Conservation (phyloP, 2,113 vertebrate species). For the Gavialis gangeticus region DNA sequence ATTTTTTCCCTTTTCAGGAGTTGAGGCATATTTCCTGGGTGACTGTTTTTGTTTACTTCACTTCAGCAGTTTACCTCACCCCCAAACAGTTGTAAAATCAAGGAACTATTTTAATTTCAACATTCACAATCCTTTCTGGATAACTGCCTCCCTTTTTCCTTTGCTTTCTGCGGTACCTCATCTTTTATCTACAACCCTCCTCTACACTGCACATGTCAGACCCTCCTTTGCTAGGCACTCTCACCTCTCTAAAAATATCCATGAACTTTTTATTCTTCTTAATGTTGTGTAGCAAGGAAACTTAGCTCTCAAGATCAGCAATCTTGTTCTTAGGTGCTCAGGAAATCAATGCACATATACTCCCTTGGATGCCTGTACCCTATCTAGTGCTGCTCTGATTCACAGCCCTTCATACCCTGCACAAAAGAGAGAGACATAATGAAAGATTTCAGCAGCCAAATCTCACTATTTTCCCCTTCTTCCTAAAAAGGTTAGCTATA, state of each 20-base stretch:
- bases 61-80: not conserved
- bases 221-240: not conserved
- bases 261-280: constrained; percentile 14
- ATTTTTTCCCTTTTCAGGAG: not conserved
- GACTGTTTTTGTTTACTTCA: not conserved
- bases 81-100: not conserved
- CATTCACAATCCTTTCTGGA: not conserved
- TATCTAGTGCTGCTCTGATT: not conserved
- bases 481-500: constrained; percentile 1
- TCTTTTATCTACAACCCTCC: not conserved
- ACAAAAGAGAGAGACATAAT: constrained; percentile 9
- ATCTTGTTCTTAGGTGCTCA: not conserved
- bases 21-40: not conserved
- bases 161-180: not conserved
- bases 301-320: constrained; percentile 1
- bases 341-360: not conserved
- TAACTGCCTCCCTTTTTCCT: not conserved
- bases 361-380: not conserved
- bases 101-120: not conserved
- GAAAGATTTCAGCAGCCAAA: constrained; percentile 34
- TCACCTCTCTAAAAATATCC: constrained; percentile 32
- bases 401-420: not conserved
- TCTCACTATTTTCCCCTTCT: constrained; percentile 14
- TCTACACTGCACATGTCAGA: not conserved
- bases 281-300: not conserved